Evolutionary conservation across 2,888 invertebrate genomes (phyloP), one percentile per base, ranked within the genome.

Genomic region (Pseudococcus jackbeardsleyi): DNA sequence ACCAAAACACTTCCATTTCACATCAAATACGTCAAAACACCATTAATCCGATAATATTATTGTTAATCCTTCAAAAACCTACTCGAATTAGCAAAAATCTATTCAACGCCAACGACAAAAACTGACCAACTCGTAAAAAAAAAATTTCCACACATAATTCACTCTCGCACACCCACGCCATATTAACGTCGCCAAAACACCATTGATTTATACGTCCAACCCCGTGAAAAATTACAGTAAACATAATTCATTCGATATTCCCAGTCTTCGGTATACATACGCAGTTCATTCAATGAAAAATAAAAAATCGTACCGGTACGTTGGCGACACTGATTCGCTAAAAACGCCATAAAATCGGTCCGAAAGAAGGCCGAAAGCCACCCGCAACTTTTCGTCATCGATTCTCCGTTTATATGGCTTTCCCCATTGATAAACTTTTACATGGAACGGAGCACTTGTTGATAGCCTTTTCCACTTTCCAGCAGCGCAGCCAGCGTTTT

Each of bases 251-350:
- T 77, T 54, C 54, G 54, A 54, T 54, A 54, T 54, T 54, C 15
- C 15, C 1, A 54, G 54, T 7, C 54, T 54, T 4, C 6, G 3
- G 42, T 42, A 42, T 42, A 42, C 6, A 42, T 42, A 42, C 42
- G 54, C 77, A n/a, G 39, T 77, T 77, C 42, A 77, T 77, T 77
- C 42, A 77, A 77, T 42, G 26, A 68, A 68, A 68, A 68, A 68
- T 22, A 68, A 68, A 68, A 68, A 68, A 68, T 7, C n/a, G n/a
- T n/a, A 68, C 15, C 11, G 17, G 4, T 8, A 77, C 17, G 77
- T 77, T 77, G 77, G 77, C 77, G 77, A 77, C 77, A 77, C 77
- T 77, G 77, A 77, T 77, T 77, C 77, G 39, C 77, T 42, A 9
- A 77, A 77, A 77, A 77, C 77, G 42, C 77, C 33, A 33, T 77